Percentiles rank a stretch among this genome's conserved stretches.
phyloP scores from a whole-genome alignment of 2,113 vertebrate species.

The Burhinus bistriatus region DNA sequence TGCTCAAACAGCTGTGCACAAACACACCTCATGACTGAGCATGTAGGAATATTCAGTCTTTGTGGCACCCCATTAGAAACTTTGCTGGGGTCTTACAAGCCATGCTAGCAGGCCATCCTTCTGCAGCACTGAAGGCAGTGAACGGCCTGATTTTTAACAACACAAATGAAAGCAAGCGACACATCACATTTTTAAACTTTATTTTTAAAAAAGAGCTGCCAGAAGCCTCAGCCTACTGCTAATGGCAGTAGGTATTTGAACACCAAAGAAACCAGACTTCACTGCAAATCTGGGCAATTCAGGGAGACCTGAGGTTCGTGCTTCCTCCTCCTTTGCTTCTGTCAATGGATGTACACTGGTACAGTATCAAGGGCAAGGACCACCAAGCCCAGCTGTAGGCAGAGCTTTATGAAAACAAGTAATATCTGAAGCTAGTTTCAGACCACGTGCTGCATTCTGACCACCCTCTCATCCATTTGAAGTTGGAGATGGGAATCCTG shows the following conservation, averaged over 20 bases:
- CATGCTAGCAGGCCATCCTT: not conserved
- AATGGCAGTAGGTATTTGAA: not conserved
- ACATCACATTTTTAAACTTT: not conserved
- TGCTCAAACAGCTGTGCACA: not conserved
- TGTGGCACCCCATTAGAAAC: not conserved
- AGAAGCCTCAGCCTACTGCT: not conserved
- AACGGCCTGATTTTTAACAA: not conserved
- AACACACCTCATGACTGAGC: not conserved
- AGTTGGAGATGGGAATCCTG: not conserved
- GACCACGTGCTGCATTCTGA: not conserved
- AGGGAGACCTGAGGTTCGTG: not conserved
- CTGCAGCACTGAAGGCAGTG: not conserved
- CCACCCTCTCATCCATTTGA: not conserved
- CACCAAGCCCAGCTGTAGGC: not conserved
- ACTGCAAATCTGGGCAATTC: not conserved
- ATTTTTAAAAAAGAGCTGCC: not conserved
- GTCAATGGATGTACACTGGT: rapidly evolving
- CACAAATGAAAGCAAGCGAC: not conserved
- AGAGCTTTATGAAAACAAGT: not conserved
- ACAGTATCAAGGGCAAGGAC: not conserved
- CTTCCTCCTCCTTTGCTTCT: rapidly evolving
- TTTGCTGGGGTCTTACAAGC: not conserved
- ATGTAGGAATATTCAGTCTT: not conserved
- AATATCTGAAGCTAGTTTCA: not conserved
- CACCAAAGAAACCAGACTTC: not conserved